phyloP scores from a whole-genome alignment of 2,888 invertebrate species.

The Phymatocera aterrima region DNA sequence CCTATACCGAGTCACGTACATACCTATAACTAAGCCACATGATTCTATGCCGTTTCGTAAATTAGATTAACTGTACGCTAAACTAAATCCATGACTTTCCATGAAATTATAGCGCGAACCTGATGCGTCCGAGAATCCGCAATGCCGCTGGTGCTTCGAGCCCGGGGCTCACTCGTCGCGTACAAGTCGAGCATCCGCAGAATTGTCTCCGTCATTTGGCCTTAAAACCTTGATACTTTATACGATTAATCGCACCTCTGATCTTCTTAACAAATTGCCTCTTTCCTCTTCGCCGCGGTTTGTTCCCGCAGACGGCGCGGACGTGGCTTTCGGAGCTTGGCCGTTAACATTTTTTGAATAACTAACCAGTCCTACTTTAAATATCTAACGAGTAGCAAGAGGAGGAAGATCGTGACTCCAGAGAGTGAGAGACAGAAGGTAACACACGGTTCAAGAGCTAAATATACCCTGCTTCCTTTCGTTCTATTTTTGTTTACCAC shows the following conservation, averaged over 20 bases:
- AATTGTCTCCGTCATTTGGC: conserved; percentile 17
- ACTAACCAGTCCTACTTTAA: conserved; percentile 34
- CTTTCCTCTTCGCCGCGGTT: conserved; percentile 31
- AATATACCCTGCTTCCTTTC: not conserved
- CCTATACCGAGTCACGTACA: conserved; percentile 22
- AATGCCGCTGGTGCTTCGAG: too few species aligned
- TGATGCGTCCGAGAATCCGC: conserved; percentile 25
- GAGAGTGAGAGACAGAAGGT: not conserved
- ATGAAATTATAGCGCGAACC: conserved; percentile 28
- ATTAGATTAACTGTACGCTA: conserved; percentile 43
- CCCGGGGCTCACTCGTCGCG: not conserved
- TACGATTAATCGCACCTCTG: conserved; percentile 14
- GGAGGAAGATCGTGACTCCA: not conserved
- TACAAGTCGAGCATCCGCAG: not conserved
- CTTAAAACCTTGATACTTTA: conserved; percentile 38
- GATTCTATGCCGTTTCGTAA: conserved; percentile 17
- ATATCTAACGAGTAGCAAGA: conserved; percentile 32
- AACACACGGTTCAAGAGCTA: not conserved
- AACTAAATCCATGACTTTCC: conserved; percentile 43
- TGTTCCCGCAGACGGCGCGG: conserved; percentile 25
- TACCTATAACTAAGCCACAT: conserved; percentile 8
- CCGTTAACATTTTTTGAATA: conserved; percentile 30
- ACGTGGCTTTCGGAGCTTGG: not conserved
- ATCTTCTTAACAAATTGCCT: not conserved
- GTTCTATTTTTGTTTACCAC: not conserved